phyloP scores from a whole-genome alignment of 1,140 invertebrate genomes.

The Drosophila rufa region DNA sequence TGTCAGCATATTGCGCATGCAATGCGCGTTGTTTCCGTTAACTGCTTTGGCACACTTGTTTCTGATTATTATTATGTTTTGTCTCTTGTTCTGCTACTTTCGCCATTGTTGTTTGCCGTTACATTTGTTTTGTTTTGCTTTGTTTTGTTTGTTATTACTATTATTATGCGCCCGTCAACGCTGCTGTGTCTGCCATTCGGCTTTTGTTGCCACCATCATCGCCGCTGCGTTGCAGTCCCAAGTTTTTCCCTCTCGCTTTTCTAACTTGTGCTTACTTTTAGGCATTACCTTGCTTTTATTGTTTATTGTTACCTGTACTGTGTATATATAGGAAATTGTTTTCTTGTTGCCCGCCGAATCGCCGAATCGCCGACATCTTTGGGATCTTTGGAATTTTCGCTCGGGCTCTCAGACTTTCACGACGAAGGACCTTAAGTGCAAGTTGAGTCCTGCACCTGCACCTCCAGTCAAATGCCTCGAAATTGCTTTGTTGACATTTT shows the following conservation, averaged over 20 bases:
- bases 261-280: conserved; percentile 37
- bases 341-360: conserved; percentile 39
- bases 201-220: conserved; percentile 39
- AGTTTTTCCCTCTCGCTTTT: conserved; percentile 40
- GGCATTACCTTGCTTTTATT: conserved; percentile 55
- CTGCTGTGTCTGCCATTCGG: conserved; percentile 42
- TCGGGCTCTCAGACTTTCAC: conserved; percentile 5
- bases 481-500: conserved; percentile 11
- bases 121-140: conserved; percentile 66
- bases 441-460: too few relatives aligned
- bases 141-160: conserved; percentile 65
- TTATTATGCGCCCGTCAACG: conserved; percentile 63
- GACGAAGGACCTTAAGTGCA: neutral
- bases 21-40: conserved; percentile 82
- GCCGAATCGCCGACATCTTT: conserved; percentile 22
- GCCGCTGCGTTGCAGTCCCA: conserved; percentile 43
- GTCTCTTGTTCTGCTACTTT: conserved; percentile 75
- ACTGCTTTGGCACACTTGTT: conserved; percentile 83
- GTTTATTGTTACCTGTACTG: conserved; percentile 45
- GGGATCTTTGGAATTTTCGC: conserved; percentile 36
- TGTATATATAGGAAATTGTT: conserved; percentile 8
- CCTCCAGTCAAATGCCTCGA: conserved; percentile 4
- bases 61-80: conserved; percentile 84
- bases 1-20: conserved; percentile 76
- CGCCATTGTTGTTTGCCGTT: conserved; percentile 58